Evolutionary conservation across 2,797 vertebrate species (phyloP).

Genomic region (Tokudaia tokunoshimensis): DNA sequence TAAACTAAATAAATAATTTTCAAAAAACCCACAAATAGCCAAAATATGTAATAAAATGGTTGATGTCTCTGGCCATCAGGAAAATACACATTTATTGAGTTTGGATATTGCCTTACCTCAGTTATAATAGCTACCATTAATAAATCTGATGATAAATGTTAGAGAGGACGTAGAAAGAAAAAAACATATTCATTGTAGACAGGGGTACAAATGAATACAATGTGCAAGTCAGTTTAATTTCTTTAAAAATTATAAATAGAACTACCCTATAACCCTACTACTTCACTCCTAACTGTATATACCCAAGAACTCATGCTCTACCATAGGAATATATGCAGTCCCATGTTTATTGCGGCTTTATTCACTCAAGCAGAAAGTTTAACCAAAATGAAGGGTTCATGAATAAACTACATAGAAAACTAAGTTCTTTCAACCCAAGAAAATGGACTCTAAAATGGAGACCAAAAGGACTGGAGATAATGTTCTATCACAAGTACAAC

Average conservation of each 20-base stretch:
- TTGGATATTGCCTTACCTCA: neutral
- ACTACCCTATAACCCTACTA: too few relatives aligned
- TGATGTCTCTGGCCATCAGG: neutral
- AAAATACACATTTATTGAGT: neutral
- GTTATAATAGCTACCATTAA: neutral
- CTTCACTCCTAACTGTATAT: too few relatives aligned
- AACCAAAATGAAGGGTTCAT: neutral
- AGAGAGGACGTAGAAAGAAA: neutral
- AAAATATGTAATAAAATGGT: neutral
- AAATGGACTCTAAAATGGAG: neutral
- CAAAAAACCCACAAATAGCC: neutral
- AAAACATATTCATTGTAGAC: neutral
- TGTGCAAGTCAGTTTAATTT: neutral
- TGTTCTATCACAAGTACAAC: neutral
- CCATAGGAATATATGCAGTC: neutral
- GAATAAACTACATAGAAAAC: neutral
- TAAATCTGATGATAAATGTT: neutral
- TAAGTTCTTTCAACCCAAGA: neutral
- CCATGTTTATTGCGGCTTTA: neutral
- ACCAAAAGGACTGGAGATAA: neutral
- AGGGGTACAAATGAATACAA: neutral
- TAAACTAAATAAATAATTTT: neutral
- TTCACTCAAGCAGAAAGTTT: neutral
- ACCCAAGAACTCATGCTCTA: too few relatives aligned
- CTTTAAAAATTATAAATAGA: neutral